A percentile compares a stretch with the other conserved stretches of the same genome.
phyloP scores from a whole-genome alignment of 2,113 vertebrate genomes.

The Pterocles burchelli region DNA sequence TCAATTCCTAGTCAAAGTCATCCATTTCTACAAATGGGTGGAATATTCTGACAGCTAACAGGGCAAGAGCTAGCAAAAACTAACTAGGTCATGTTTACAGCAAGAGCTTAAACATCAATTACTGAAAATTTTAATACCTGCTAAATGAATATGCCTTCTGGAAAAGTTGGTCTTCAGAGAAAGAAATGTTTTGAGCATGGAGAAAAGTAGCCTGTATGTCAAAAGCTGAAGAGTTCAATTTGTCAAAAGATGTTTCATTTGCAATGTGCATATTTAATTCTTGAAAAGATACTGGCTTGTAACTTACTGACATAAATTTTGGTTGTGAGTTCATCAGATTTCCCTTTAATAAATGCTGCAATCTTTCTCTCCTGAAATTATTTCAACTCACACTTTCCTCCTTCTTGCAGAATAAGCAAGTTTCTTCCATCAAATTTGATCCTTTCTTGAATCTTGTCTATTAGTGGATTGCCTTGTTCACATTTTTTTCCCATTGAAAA shows the following conservation, averaged over 20 bases:
- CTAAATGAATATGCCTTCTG: neutral
- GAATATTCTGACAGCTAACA: neutral
- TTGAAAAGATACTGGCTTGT: accelerated
- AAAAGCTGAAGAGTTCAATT: neutral
- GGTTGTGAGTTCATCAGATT: neutral
- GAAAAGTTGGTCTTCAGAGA: neutral
- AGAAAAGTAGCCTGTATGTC: neutral
- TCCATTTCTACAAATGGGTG: neutral
- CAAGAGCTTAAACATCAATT: neutral
- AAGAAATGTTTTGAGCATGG: neutral
- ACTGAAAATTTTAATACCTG: neutral
- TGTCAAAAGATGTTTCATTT: neutral
- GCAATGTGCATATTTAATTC: neutral
- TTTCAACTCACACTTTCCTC: neutral
- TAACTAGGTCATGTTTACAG: neutral
- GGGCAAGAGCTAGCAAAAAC: neutral
- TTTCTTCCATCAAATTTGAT: neutral
- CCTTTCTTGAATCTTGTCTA: neutral
- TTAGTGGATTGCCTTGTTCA: neutral
- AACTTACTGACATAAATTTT: neutral
- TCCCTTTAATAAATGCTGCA: neutral
- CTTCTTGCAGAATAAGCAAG: neutral
- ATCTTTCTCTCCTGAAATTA: neutral
- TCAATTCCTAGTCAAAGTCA: neutral
- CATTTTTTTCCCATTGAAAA: neutral